A percentile compares a stretch with the other conserved stretches of the same genome.
Evolutionary conservation across 1,140 invertebrate genomes (phyloP).

Genomic region (Pristionchus pacificus): DNA sequence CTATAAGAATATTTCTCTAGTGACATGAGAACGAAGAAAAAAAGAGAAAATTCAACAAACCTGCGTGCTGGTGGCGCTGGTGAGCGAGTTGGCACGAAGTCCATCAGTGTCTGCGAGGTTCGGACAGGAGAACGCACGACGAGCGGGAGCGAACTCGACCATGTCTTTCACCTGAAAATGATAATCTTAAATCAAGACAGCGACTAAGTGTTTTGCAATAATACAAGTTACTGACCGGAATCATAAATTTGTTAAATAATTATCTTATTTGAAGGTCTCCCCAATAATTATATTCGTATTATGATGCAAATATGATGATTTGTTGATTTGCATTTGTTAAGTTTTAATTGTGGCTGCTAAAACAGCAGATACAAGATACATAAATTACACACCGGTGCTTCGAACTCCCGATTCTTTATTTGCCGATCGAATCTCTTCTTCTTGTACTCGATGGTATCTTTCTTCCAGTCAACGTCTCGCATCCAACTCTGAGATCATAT

Average conservation of each 20-base stretch:
- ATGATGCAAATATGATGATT: too few relatives aligned
- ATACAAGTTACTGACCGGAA: neutral
- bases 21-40: too few relatives aligned
- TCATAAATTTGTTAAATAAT: too few relatives aligned
- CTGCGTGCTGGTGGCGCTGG: too few relatives aligned
- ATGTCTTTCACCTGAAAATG: neutral
- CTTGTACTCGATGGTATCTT: slow-evolving; percentile 16
- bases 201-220: neutral
- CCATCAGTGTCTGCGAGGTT: neutral
- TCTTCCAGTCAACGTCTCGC: slow-evolving; percentile 17
- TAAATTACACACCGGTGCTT: neutral
- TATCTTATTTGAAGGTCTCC: too few relatives aligned
- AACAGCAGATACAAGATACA: neutral
- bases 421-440: slow-evolving; percentile 4
- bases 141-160: neutral
- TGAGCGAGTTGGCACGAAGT: too few relatives aligned
- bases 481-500: neutral
- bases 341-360: neutral
- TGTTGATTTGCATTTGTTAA: neutral
- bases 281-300: too few relatives aligned
- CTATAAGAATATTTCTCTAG: too few relatives aligned
- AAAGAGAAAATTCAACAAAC: too few relatives aligned
- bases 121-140: neutral
- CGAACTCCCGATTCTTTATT: neutral
- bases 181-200: neutral